Evolutionary conservation across 2,888 invertebrate genomes (phyloP).

Genomic region (Melanotus villosus): DNA sequence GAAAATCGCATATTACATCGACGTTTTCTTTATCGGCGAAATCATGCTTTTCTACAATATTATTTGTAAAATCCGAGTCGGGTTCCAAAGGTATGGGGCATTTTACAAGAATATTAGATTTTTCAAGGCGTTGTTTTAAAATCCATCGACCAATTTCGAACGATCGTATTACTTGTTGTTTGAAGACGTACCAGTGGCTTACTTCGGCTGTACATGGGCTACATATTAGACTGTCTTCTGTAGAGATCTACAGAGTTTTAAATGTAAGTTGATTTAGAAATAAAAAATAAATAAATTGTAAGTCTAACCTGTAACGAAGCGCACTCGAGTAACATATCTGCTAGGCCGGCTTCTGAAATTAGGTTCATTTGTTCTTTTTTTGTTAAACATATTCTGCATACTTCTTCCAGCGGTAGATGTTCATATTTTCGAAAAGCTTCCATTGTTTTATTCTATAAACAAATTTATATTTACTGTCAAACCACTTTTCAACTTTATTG

Average conservation of each 20-base stretch:
- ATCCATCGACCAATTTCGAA: conserved; percentile 52
- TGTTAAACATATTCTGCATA: conserved; percentile 50
- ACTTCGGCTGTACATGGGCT: conserved; percentile 50
- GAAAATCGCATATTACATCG: conserved; percentile 12
- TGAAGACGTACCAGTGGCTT: conserved; percentile 52
- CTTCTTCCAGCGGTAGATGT: conserved; percentile 50
- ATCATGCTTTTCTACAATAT: not conserved
- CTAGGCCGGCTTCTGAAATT: conserved; percentile 50
- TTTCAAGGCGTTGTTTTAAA: conserved; percentile 25
- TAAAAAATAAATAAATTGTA: not conserved
- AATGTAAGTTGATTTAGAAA: conserved; percentile 1
- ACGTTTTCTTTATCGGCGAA: conserved; percentile 1
- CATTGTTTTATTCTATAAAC: conserved; percentile 23
- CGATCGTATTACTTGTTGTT: conserved; percentile 48
- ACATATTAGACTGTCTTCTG: conserved; percentile 46
- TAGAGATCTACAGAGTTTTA: not conserved
- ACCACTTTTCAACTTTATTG: no score
- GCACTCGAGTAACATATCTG: conserved; percentile 52
- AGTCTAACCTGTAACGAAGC: conserved; percentile 48
- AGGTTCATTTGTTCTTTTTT: conserved; percentile 51
- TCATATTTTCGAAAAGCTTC: conserved; percentile 36
- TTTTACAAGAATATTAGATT: conserved; percentile 3
- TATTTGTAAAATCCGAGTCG: not conserved
- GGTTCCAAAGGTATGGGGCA: conserved; percentile 17
- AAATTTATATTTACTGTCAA: no score